phyloP scores from a whole-genome alignment of 2,888 invertebrate species.

The Silvanus unidentatus region DNA sequence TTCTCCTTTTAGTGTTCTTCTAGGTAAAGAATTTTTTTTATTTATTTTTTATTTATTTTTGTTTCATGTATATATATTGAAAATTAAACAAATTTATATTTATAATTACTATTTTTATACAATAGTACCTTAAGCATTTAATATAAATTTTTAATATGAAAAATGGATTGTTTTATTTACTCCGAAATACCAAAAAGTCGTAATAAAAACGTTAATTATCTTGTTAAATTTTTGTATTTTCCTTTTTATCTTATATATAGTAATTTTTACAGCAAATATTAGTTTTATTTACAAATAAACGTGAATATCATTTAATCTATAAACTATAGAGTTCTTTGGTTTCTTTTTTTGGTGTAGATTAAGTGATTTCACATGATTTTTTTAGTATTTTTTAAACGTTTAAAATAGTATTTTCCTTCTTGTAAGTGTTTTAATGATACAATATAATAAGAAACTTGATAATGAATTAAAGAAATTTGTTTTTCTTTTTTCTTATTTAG shows the following conservation, averaged over 20 bases:
- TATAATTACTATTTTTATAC: conserved; percentile 13
- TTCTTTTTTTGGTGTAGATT: conserved; percentile 14
- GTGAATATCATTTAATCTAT: conserved; percentile 9
- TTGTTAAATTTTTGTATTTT: too few species aligned
- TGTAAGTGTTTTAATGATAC: too few species aligned
- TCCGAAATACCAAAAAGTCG: too few species aligned
- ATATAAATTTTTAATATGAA: conserved; percentile 14
- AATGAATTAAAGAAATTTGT: too few species aligned
- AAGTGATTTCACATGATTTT: conserved; percentile 4
- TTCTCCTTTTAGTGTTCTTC: conserved; percentile 13
- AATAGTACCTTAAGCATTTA: conserved; percentile 13
- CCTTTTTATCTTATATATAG: conserved; percentile 3
- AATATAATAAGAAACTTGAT: too few species aligned
- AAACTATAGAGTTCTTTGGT: too few species aligned
- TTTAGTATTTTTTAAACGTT: neutral
- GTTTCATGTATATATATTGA: conserved; percentile 20
- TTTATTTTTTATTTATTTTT: conserved; percentile 21
- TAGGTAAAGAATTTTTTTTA: conserved; percentile 17
- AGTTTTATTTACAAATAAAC: conserved; percentile 13
- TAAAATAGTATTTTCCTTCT: too few species aligned
- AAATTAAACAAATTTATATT: conserved; percentile 16
- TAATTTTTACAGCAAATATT: conserved; percentile 13
- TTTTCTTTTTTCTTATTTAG: too few species aligned
- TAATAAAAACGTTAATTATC: too few species aligned
- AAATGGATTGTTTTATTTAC: neutral